phyloP scores from a whole-genome alignment of 2,797 vertebrate species.

The Paratrypauchen microcephalus region DNA sequence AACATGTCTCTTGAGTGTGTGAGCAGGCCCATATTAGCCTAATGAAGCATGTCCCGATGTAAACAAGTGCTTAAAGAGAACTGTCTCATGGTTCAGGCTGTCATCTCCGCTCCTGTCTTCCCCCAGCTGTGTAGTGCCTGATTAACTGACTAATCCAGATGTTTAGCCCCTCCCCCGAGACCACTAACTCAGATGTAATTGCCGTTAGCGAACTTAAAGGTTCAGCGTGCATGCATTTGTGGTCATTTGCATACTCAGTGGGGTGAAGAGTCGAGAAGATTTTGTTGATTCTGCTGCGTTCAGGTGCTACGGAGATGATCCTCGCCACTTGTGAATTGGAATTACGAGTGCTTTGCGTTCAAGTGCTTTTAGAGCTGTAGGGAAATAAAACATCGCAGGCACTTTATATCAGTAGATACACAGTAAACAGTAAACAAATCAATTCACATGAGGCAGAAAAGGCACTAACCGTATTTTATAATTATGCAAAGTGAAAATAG shows the following conservation, averaged over 20 bases:
- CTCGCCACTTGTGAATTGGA: too few species aligned
- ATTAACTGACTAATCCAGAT: slow-evolving; percentile 57
- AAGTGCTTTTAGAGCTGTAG: too few species aligned
- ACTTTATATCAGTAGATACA: too few species aligned
- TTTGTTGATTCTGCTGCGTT: not conserved
- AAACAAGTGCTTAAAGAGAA: slow-evolving; percentile 56
- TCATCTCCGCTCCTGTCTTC: slow-evolving; percentile 39
- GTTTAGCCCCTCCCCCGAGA: slow-evolving; percentile 50
- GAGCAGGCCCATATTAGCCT: slow-evolving; percentile 48
- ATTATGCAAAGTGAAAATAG: not conserved
- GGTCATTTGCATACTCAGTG: not conserved
- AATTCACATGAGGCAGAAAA: too few species aligned
- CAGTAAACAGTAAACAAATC: too few species aligned
- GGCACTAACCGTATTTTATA: not conserved
- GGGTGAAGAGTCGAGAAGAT: not conserved
- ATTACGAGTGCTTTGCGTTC: too few species aligned
- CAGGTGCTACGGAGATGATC: not conserved
- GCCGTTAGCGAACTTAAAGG: slow-evolving; percentile 6
- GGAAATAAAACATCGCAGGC: too few species aligned
- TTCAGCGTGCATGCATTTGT: not conserved
- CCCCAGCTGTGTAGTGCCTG: slow-evolving; percentile 34
- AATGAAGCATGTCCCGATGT: slow-evolving; percentile 58
- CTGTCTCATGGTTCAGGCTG: slow-evolving; percentile 40
- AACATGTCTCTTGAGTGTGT: slow-evolving; percentile 45
- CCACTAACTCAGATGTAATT: slow-evolving; percentile 31